Evolutionary conservation across 2,888 invertebrate species (phyloP).

Genomic region (Amorpha juglandis): DNA sequence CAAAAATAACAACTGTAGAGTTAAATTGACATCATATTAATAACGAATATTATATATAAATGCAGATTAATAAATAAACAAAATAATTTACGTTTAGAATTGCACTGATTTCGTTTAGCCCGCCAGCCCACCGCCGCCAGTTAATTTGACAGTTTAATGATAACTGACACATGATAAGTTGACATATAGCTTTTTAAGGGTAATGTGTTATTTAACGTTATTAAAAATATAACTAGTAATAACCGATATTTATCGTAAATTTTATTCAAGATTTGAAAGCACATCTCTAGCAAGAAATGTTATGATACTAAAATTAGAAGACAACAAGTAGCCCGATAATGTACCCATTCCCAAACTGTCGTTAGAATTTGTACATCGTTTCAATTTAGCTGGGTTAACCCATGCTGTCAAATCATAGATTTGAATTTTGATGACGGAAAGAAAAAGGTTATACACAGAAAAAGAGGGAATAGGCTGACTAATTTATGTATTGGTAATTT

Average conservation of each 20-base stretch:
- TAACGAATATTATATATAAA: not conserved
- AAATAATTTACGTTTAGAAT: not conserved
- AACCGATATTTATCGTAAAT: not conserved
- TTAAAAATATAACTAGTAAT: not conserved
- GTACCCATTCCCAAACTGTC: not conserved
- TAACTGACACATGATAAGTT: not conserved
- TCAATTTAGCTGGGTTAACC: slow-evolving; percentile 37
- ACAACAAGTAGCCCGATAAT: not conserved
- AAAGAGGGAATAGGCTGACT: slow-evolving; percentile 78
- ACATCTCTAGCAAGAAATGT: slow-evolving; percentile 2
- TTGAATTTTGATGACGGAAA: slow-evolving; percentile 83
- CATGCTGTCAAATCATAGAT: slow-evolving; percentile 80
- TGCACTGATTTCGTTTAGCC: slow-evolving; percentile 24
- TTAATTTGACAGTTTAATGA: not conserved
- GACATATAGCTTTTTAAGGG: not conserved
- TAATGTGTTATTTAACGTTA: too few species aligned
- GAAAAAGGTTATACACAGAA: slow-evolving; percentile 82
- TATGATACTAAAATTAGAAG: slow-evolving; percentile 1
- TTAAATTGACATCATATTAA: not conserved
- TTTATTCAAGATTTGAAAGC: not conserved
- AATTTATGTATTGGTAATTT: slow-evolving; percentile 57
- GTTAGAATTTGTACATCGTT: slow-evolving; percentile 1
- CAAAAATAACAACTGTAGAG: not conserved
- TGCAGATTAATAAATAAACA: not conserved
- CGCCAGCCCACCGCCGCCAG: too few species aligned